Evolutionary conservation across 2,888 invertebrate species (phyloP), one percentile per base, ranked within the genome.

Genomic region (Lochmaea capreae): DNA sequence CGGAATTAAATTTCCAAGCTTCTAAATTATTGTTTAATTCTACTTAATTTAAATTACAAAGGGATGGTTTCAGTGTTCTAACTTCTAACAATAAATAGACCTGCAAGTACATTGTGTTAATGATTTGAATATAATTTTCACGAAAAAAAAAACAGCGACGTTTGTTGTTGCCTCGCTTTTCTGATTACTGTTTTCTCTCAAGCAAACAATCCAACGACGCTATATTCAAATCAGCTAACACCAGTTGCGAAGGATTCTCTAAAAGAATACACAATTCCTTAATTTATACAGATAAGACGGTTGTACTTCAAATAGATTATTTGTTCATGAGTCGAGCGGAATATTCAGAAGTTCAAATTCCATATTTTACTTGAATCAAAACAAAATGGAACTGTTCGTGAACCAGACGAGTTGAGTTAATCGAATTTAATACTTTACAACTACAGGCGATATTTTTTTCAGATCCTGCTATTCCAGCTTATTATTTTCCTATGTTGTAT

Each of bases 181-280:
- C 52, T 52, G 52, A 52, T 52, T 52, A 3, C 52, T 52, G 52
- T 52, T 52, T 52, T 52, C 52, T n/a, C n/a, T 52, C 16, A 52
- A 52, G 14, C 52, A 52, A 52, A 52, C 52, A 52, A 8, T 52
- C n/a, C 14, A n/a, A n/a, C 52, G 52, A 52, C 14, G 52, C 52
- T 52, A 52, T 52, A 52, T 52, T 52, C 52, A 52, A 52, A 52
- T 52, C 14, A 52, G n/a, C 52, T 8, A 52, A 52, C 52, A 52
- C 52, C 52, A 52, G n/a, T n/a, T 52, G 52, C 52, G 52, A 16
- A 14, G 52, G 52, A 52, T 14, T 16, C 6, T 52, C 52, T 16
- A 16, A 8, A 52, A 52, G 0, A 52, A 12, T n/a, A n/a, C 14
- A 52, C 52, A 52, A 52, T 52, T 52, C 14, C 52, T 52, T 52